Conservation (phyloP, 2,113 vertebrate species). For the Patagioenas fasciata region DNA sequence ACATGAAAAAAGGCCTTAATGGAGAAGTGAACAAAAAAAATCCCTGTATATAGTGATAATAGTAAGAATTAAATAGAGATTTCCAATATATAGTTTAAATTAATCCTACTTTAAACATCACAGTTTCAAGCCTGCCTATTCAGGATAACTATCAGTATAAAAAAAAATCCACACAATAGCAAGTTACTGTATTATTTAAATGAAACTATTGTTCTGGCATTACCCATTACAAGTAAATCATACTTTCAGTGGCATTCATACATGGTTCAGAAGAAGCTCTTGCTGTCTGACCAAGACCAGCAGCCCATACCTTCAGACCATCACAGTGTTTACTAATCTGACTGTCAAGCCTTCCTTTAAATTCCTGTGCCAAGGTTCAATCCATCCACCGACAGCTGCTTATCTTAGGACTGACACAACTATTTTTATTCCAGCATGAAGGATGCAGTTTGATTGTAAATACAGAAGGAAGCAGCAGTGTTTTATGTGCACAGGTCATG, state of each 20-base stretch:
- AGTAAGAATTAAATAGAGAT: background rate
- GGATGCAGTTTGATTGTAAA: background rate
- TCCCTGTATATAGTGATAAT: background rate
- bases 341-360: background rate
- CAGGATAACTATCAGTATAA: background rate
- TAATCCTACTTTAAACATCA: conserved; percentile 24
- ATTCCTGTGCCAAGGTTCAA: background rate
- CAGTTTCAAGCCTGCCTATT: conserved; percentile 33
- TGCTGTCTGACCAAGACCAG: background rate
- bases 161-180: conserved; percentile 21
- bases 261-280: too few species aligned
- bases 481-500: background rate
- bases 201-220: background rate
- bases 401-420: background rate
- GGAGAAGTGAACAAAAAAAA: background rate
- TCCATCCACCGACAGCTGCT: background rate
- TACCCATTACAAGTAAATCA: background rate
- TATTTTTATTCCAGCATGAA: background rate
- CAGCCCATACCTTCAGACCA: background rate
- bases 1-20: background rate
- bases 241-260: background rate
- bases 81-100: conserved; percentile 30
- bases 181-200: background rate
- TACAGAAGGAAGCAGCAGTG: background rate
- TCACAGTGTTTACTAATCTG: background rate